phyloP scores from a whole-genome alignment of 2,797 vertebrate genomes.

The Danio choprae region DNA sequence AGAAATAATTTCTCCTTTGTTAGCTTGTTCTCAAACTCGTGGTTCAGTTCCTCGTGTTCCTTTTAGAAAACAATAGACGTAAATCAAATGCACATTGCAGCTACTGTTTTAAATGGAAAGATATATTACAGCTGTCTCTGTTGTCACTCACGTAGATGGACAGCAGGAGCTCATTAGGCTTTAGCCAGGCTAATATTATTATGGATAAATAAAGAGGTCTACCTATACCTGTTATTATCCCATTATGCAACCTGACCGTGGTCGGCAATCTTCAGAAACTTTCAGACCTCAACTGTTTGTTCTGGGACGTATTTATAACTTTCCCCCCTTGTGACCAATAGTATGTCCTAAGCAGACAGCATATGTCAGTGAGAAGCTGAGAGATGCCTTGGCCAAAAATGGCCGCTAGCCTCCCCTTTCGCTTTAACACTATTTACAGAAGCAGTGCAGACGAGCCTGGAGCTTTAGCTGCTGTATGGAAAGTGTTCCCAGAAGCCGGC shows the following conservation, averaged over 20 bases:
- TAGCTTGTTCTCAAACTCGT: neutral
- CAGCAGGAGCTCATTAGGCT: slow-evolving; percentile 61
- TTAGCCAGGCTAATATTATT: slow-evolving; percentile 71
- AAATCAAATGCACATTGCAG: slow-evolving; percentile 25
- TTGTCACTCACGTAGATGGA: slow-evolving; percentile 73
- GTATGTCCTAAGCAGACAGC: slow-evolving; percentile 75
- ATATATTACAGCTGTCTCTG: slow-evolving; percentile 22
- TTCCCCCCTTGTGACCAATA: slow-evolving; percentile 70
- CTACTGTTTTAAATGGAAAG: slow-evolving; percentile 3
- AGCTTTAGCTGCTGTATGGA: slow-evolving; percentile 49
- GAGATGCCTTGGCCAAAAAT: slow-evolving; percentile 53
- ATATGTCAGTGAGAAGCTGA: slow-evolving; percentile 73
- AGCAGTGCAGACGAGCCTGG: slow-evolving; percentile 50
- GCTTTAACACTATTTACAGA: slow-evolving; percentile 71
- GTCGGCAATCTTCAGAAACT: slow-evolving; percentile 74
- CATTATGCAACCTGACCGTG: slow-evolving; percentile 78
- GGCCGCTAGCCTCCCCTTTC: slow-evolving; percentile 52
- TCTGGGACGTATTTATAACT: slow-evolving; percentile 79
- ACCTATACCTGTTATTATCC: slow-evolving; percentile 75
- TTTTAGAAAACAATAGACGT: slow-evolving; percentile 7
- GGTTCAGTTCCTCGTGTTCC: neutral
- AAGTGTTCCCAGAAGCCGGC: slow-evolving; percentile 54
- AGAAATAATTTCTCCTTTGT: neutral
- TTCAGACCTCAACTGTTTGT: slow-evolving; percentile 78
- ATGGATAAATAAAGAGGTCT: slow-evolving; percentile 76